Evolutionary conservation across 2,888 invertebrate species (phyloP), one percentile per base, ranked within the genome.

Genomic region (Lasius platythorax): DNA sequence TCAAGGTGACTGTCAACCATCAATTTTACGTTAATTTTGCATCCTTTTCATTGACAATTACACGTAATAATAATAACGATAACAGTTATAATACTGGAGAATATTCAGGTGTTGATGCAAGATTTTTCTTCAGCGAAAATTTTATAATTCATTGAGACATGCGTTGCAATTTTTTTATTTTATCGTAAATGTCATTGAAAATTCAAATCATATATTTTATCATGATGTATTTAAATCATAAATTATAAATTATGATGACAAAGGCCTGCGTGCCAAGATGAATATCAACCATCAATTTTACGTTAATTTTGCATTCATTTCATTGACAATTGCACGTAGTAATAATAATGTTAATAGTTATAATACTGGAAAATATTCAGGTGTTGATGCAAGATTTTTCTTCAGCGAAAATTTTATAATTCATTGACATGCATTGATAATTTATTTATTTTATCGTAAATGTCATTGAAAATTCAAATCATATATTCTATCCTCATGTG

Each of bases 251-350:
- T 5, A 37, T 37, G 37, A 37, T 99, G 88, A 96, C 97, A 92
- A 98, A 98, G 95, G 98, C 98, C 0, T 97, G 97, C 76, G 95
- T 96, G 96, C 90, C 94, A 94, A 94, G 94, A 94, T 94, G 89
- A 76, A 67, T 68, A 5, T 56, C 15, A 9, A 9, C 2, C 30
- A 63, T 12, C 15, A 53, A 12, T 74, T 64, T 50, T 23, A 33
- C 9, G 6, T 18, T 50, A 50, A 50, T 50, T 50, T 50, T 18
- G 50, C 50, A 50, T 18, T 5, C 18, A 50, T 50, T 50, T 50
- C 5, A 50, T 50, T 50, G 18, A 50, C 18, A 50, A 50, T 50
- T 50, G 18, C 6, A 50, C 18, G 11, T 50, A 50, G 18, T 50
- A 50, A 18, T 18, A 6, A 11, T 46, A 18, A 30, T 63, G 18